Evolutionary conservation across 1,140 invertebrate genomes (phyloP).

Genomic region (Armadillidium nasatum): DNA sequence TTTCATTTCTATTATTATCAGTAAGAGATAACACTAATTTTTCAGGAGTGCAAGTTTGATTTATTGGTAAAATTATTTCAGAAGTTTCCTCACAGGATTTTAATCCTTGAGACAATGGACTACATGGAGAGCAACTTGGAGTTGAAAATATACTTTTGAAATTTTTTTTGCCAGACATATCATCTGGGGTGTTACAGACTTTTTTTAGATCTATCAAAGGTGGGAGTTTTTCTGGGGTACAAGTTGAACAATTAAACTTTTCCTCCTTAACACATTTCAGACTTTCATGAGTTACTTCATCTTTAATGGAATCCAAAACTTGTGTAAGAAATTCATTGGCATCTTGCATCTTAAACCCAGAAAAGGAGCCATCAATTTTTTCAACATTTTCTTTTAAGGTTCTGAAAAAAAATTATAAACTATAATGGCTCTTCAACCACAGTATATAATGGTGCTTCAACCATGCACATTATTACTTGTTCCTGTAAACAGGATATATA

Average conservation of each 20-base stretch:
- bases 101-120: constrained; percentile 13
- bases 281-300: constrained; percentile 32
- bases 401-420: constrained; percentile 30
- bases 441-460: no score
- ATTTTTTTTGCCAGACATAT: no score
- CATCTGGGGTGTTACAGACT: constrained; percentile 17
- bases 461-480: no score
- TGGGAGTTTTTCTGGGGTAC: not conserved
- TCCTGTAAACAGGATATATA: no score
- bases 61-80: no score
- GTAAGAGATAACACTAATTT: no score
- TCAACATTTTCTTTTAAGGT: constrained; percentile 42
- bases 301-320: constrained; percentile 44
- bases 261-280: constrained; percentile 28
- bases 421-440: not conserved
- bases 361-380: constrained; percentile 42
- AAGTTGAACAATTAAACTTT: not conserved
- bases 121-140: constrained; percentile 14
- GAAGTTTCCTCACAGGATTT: not conserved
- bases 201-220: constrained; percentile 28
- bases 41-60: no score
- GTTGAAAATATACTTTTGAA: not conserved
- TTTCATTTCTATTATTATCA: not conserved
- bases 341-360: constrained; percentile 45
- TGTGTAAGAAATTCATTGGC: constrained; percentile 45